Percentiles rank a stretch among this genome's conserved stretches.
phyloP scores from a whole-genome alignment of 2,113 vertebrate species.

The Oceanodroma tethys region DNA sequence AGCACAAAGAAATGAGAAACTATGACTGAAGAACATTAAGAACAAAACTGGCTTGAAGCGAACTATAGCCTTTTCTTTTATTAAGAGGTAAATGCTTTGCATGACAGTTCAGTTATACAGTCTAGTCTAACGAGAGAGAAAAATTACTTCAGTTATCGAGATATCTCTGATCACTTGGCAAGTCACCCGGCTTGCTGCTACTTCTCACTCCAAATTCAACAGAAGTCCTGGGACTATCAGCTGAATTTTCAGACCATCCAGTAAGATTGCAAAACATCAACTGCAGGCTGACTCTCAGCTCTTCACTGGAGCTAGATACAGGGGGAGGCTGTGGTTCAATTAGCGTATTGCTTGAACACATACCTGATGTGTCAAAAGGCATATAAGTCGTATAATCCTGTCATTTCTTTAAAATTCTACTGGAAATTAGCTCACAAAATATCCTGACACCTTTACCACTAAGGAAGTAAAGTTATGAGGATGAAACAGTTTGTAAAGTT shows the following conservation, averaged over 20 bases:
- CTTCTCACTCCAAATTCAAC: not conserved
- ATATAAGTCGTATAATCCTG: rapidly evolving
- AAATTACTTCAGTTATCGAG: not conserved
- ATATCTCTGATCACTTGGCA: not conserved
- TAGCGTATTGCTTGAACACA: not conserved
- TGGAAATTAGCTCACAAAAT: not conserved
- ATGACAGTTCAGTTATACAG: not conserved
- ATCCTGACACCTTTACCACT: not conserved
- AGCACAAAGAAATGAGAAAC: not conserved
- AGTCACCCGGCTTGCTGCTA: not conserved
- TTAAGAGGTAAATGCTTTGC: not conserved
- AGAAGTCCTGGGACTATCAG: not conserved
- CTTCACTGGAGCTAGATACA: not conserved
- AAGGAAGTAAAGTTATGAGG: not conserved
- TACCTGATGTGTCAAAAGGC: not conserved
- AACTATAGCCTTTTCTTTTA: not conserved
- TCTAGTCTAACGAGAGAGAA: not conserved
- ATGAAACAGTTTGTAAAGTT: not conserved
- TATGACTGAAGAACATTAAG: not conserved
- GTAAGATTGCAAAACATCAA: rapidly evolving
- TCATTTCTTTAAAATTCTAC: not conserved
- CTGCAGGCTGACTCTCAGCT: not conserved
- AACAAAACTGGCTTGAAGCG: not conserved
- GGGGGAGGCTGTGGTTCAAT: rapidly evolving
- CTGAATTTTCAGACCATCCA: not conserved